Conservation (phyloP, 2,888 invertebrate species). For the Andrena praecox region DNA sequence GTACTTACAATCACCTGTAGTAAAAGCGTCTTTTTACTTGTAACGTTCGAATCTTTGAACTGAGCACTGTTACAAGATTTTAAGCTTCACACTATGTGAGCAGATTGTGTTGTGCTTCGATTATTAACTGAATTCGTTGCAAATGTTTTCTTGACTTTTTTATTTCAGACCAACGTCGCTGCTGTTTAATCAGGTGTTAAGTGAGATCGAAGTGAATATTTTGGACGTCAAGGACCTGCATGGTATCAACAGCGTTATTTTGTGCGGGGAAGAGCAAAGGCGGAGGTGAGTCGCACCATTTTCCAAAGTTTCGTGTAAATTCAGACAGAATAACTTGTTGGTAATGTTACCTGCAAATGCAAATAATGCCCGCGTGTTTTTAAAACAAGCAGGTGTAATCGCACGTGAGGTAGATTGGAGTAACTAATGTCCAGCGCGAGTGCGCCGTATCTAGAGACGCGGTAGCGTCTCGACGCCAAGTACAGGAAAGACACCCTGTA, state of each 20-base stretch:
- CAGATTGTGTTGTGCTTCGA: neutral
- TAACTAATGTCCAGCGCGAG: neutral
- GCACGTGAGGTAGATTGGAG: neutral
- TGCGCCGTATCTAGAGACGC: too few relatives aligned
- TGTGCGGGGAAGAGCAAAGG: conserved; percentile 26
- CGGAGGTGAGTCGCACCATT: conserved; percentile 19
- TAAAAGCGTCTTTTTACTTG: too few relatives aligned
- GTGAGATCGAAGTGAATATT: neutral
- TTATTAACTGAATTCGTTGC: neutral
- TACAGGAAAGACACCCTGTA: too few relatives aligned
- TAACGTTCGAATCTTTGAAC: too few relatives aligned
- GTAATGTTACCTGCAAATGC: neutral
- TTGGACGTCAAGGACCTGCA: neutral
- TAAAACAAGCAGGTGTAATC: neutral
- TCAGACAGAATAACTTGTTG: neutral
- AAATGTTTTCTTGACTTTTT: neutral
- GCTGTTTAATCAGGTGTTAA: neutral
- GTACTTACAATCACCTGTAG: too few relatives aligned
- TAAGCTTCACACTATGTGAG: too few relatives aligned
- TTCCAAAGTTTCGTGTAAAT: neutral
- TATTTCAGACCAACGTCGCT: conserved; percentile 9
- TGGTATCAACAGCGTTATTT: conserved; percentile 33
- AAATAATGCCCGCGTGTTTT: neutral
- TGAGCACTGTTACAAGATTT: too few relatives aligned
- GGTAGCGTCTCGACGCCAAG: too few relatives aligned